phyloP scores from a whole-genome alignment of 2,888 invertebrate species.

The Aricia artaxerxes region DNA sequence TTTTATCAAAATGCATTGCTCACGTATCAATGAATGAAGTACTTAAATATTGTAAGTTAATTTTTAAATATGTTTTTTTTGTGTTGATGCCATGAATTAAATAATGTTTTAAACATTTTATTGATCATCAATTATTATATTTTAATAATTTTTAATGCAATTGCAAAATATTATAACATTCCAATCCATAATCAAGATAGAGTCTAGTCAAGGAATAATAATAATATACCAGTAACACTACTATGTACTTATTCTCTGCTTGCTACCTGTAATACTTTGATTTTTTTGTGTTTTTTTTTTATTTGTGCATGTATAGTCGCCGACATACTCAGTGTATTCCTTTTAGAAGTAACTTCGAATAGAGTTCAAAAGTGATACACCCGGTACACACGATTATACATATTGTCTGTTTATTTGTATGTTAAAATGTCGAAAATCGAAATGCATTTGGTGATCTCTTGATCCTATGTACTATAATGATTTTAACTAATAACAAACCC shows the following conservation, averaged over 20 bases:
- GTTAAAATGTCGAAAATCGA: not conserved
- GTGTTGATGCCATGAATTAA: not conserved
- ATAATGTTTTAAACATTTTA: not conserved
- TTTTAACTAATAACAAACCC: not conserved
- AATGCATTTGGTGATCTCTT: not conserved
- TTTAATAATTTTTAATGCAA: not conserved
- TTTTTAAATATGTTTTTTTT: not conserved
- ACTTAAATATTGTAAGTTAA: not conserved
- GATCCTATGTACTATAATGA: not conserved
- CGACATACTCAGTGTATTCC: not conserved
- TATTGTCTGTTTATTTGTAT: not conserved
- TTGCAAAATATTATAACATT: not conserved
- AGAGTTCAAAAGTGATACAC: no score
- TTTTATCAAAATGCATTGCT: constrained; percentile 11
- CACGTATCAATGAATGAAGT: not conserved
- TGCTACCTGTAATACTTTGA: not conserved
- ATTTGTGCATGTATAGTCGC: not conserved
- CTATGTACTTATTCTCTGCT: not conserved
- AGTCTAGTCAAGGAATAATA: constrained; percentile 3
- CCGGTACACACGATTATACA: no score
- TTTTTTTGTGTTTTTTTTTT: not conserved
- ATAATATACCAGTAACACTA: constrained; percentile 2
- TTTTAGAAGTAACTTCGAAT: not conserved
- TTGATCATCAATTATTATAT: not conserved
- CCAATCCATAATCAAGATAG: not conserved